Conservation (phyloP, 2,113 vertebrate species). For the Callionymus lyra region DNA sequence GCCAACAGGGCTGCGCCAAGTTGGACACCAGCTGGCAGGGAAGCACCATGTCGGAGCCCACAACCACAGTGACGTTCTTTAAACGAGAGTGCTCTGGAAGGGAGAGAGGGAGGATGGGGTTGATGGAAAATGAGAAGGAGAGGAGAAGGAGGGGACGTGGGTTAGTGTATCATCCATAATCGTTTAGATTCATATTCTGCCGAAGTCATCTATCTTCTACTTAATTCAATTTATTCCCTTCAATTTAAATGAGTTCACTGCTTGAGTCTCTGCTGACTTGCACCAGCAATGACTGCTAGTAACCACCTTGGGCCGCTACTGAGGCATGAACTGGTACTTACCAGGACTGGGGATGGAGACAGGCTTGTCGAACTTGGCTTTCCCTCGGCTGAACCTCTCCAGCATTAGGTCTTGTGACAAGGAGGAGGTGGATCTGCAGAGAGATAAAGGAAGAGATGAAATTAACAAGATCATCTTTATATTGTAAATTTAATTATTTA, state of each 20-base stretch:
- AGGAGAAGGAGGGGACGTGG: slow-evolving; percentile 1
- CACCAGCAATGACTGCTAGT: slow-evolving; percentile 7
- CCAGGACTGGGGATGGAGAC: slow-evolving; percentile 70
- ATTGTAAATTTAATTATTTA: no score
- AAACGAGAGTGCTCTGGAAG: slow-evolving; percentile 65
- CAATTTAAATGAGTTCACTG: slow-evolving; percentile 22
- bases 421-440: slow-evolving; percentile 62
- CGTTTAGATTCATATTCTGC: slow-evolving; percentile 21
- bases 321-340: slow-evolving; percentile 33
- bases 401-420: slow-evolving; percentile 71
- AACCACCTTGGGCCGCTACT: slow-evolving; percentile 41
- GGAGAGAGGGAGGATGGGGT: no score
- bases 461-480: not conserved
- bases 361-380: slow-evolving; percentile 67
- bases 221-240: slow-evolving; percentile 35
- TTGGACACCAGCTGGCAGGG: slow-evolving; percentile 89
- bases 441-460: slow-evolving; percentile 9
- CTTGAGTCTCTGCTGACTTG: slow-evolving; percentile 1
- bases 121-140: not conserved
- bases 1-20: slow-evolving; percentile 80
- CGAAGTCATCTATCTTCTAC: slow-evolving; percentile 6
- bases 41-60: slow-evolving; percentile 83
- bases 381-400: slow-evolving; percentile 66
- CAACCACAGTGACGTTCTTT: slow-evolving; percentile 82
- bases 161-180: slow-evolving; percentile 11